phyloP scores from a whole-genome alignment of 1,140 invertebrate species.

The fruit fly (Drosophila melanogaster) region Release_6_plus_ISO1_MT NT_033779.5:20606501-20607000 shows the following conservation, averaged over 20 bases:
- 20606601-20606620: constrained; percentile 68
- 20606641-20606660: constrained; percentile 76
- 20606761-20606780: constrained; percentile 75
- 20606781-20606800: constrained; percentile 53
- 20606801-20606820: constrained; percentile 69
- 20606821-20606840: constrained; percentile 33
- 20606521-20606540: constrained; percentile 77
- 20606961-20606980: neutral
- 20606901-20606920: neutral
- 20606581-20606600: constrained; percentile 53
- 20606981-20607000: neutral
- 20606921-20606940: neutral
- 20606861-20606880: constrained; percentile 25
- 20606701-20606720: constrained; percentile 59
- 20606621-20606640: constrained; percentile 73
- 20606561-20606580: constrained; percentile 70
- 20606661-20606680: constrained; percentile 32
- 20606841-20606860: constrained; percentile 59
- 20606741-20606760: constrained; percentile 53
- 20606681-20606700: constrained; percentile 23
- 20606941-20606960: too few relatives aligned
- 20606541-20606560: constrained; percentile 81
- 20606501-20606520: constrained; percentile 80
- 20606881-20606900: neutral
- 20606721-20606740: constrained; percentile 67